Percentiles rank a stretch among this genome's conserved stretches.
Conservation (phyloP, 2,888 invertebrate species). For the Chironomus tentans region DNA sequence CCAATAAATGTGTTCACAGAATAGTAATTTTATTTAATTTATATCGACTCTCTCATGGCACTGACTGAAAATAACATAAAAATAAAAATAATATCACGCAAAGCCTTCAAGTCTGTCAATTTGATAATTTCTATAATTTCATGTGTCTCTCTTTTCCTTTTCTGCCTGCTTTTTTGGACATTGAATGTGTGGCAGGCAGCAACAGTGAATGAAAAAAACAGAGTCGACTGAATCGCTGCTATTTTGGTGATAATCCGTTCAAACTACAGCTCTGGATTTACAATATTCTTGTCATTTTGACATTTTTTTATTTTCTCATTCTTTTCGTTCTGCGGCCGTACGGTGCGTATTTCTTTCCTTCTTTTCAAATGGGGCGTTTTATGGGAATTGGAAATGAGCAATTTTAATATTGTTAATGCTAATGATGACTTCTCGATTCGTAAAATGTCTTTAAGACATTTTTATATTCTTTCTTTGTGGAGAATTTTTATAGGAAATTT, state of each 20-base stretch:
- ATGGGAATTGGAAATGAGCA: slow-evolving; percentile 24
- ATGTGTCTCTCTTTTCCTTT: slow-evolving; percentile 1
- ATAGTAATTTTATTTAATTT: slow-evolving; percentile 27
- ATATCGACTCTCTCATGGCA: slow-evolving; percentile 12
- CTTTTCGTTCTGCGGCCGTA: too few species aligned
- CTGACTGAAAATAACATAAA: background rate
- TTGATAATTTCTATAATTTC: slow-evolving; percentile 27
- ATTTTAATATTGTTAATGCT: slow-evolving; percentile 14
- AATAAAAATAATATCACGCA: slow-evolving; percentile 27
- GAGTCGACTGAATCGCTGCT: background rate
- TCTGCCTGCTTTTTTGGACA: background rate
- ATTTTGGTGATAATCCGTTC: background rate
- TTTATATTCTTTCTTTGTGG: background rate
- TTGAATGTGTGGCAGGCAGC: background rate
- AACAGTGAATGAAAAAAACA: background rate
- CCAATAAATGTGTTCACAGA: slow-evolving; percentile 27
- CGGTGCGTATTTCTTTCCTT: background rate
- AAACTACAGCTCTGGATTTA: background rate
- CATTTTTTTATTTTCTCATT: slow-evolving; percentile 3
- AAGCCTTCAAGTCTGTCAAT: slow-evolving; percentile 24
- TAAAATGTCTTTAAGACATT: background rate
- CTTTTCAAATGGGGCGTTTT: slow-evolving; percentile 1
- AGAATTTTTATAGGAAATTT: background rate
- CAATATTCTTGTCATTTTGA: slow-evolving; percentile 15
- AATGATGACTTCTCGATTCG: slow-evolving; percentile 18